phyloP scores from a whole-genome alignment of 2,797 vertebrate genomes.

The Gephyroberyx darwinii region DNA sequence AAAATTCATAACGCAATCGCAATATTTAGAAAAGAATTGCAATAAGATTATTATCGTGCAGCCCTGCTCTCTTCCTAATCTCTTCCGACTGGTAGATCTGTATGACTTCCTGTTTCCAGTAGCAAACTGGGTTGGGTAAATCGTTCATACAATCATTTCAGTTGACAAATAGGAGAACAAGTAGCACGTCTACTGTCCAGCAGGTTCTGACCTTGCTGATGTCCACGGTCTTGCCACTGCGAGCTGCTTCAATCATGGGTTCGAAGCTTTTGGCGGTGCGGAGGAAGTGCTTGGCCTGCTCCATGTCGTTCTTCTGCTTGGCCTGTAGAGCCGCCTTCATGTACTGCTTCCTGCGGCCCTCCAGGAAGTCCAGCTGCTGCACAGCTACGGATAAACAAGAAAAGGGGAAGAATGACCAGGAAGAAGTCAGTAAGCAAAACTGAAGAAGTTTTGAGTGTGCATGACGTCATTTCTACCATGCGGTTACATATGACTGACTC shows the following conservation, averaged over 20 bases:
- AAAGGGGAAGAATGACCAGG: background rate
- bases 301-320: constrained; percentile 90
- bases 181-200: background rate
- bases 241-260: constrained; percentile 85
- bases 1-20: too few species aligned
- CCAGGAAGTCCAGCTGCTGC: constrained; percentile 90
- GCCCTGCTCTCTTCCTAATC: too few species aligned
- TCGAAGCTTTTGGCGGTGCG: constrained; percentile 89
- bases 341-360: constrained; percentile 90
- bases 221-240: constrained; percentile 84
- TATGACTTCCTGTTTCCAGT: background rate
- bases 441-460: too few species aligned
- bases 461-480: too few species aligned
- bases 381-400: constrained; percentile 69
- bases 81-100: background rate
- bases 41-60: too few species aligned
- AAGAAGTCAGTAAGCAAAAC: background rate
- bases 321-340: constrained; percentile 92
- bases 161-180: background rate
- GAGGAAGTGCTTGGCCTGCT: constrained; percentile 89
- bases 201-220: constrained; percentile 83
- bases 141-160: background rate
- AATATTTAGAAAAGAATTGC: too few species aligned
- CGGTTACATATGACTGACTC: too few species aligned
- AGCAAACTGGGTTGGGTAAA: background rate